phyloP scores from a whole-genome alignment of 2,888 invertebrate species.

The Ophraella communa region DNA sequence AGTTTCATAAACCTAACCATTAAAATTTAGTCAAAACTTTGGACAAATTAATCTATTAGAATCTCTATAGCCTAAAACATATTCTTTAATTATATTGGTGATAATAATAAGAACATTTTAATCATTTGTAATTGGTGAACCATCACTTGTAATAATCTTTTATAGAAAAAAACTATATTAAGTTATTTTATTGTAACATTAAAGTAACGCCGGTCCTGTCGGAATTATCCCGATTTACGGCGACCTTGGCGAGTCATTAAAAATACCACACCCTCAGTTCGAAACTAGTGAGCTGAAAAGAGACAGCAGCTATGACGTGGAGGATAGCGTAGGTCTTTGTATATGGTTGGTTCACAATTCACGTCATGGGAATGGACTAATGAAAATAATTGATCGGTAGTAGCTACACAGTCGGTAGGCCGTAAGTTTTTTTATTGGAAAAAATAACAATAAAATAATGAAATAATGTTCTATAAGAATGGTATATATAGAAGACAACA shows the following conservation, averaged over 20 bases:
- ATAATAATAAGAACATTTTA: too few relatives aligned
- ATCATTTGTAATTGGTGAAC: too few relatives aligned
- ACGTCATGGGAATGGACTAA: slow-evolving; percentile 37
- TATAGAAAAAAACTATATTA: too few relatives aligned
- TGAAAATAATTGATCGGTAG: slow-evolving; percentile 32
- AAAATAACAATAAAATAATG: neutral
- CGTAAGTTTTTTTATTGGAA: neutral
- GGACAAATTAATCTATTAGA: too few relatives aligned
- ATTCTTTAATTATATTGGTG: too few relatives aligned
- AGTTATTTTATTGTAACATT: too few relatives aligned
- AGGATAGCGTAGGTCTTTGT: slow-evolving; percentile 16
- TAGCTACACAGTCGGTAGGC: slow-evolving; percentile 13
- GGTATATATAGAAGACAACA: too few relatives aligned
- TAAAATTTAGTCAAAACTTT: too few relatives aligned
- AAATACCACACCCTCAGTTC: slow-evolving; percentile 37
- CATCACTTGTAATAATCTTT: too few relatives aligned
- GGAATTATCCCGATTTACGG: slow-evolving; percentile 22
- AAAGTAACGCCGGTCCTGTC: slow-evolving; percentile 39
- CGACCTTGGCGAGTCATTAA: slow-evolving; percentile 25
- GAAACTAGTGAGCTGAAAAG: slow-evolving; percentile 26
- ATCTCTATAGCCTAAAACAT: too few relatives aligned
- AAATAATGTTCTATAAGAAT: too few relatives aligned
- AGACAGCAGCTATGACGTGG: slow-evolving; percentile 22
- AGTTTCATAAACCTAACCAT: too few relatives aligned
- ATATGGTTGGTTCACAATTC: slow-evolving; percentile 31